Evolutionary conservation across 1,140 invertebrate genomes (phyloP).

Genomic region (Elymnias hypermnestra): DNA sequence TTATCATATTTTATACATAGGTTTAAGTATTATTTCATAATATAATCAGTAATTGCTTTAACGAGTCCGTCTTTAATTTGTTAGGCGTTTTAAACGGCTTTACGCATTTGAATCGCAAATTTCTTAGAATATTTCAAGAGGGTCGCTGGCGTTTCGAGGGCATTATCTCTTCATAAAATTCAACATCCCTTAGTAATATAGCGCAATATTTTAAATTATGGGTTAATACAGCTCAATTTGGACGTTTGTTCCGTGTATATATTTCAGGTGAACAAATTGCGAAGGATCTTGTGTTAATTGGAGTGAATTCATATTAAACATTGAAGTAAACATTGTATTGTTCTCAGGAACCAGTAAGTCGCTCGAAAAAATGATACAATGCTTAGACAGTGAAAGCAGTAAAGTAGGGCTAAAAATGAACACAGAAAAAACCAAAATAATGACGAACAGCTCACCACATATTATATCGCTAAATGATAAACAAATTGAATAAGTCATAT

Average conservation of each 20-base stretch:
- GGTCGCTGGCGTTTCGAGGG: slow-evolving; percentile 64
- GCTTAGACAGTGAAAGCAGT: too few relatives aligned
- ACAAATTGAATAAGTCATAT: too few relatives aligned
- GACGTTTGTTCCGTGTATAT: slow-evolving; percentile 6
- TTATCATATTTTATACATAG: slow-evolving; percentile 15
- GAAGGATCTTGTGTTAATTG: too few relatives aligned
- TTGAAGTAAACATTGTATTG: too few relatives aligned
- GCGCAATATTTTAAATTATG: slow-evolving; percentile 60
- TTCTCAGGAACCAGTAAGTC: too few relatives aligned
- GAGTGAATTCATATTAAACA: too few relatives aligned
- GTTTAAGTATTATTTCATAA: slow-evolving; percentile 60
- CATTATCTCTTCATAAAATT: slow-evolving; percentile 75
- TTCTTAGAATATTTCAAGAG: slow-evolving; percentile 74
- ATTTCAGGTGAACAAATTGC: background rate
- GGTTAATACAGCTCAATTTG: slow-evolving; percentile 24
- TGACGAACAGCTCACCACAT: too few relatives aligned
- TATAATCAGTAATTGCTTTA: slow-evolving; percentile 73
- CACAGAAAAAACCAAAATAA: too few relatives aligned
- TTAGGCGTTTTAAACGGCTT: slow-evolving; percentile 75
- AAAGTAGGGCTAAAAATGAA: too few relatives aligned
- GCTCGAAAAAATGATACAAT: too few relatives aligned
- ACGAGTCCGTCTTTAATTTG: slow-evolving; percentile 73
- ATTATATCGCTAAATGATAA: too few relatives aligned
- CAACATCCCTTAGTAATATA: slow-evolving; percentile 60
- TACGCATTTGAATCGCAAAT: slow-evolving; percentile 75